Evolutionary conservation across 2,888 invertebrate species (phyloP).

Genomic region (Psylliodes chrysocephalus): DNA sequence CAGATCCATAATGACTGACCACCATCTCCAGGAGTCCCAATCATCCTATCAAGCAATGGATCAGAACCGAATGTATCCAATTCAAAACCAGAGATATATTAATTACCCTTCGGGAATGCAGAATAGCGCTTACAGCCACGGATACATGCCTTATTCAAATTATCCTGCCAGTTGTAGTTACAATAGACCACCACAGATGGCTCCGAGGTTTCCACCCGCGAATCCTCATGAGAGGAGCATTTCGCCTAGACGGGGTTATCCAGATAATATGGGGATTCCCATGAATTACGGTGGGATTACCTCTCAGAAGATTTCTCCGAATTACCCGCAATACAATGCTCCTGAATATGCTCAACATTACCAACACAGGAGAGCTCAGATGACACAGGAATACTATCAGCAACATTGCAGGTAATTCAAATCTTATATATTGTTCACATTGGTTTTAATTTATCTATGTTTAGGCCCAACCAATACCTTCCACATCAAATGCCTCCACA

Average conservation of each 20-base stretch:
- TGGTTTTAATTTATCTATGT: too few species aligned
- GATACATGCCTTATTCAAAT: constrained; percentile 37
- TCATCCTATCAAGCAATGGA: constrained; percentile 50
- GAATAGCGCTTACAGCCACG: constrained; percentile 40
- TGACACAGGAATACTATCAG: constrained; percentile 50
- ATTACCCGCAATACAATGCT: constrained; percentile 50
- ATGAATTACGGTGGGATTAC: constrained; percentile 51
- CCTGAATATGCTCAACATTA: constrained; percentile 58
- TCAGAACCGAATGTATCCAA: constrained; percentile 52
- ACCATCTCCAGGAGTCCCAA: constrained; percentile 56
- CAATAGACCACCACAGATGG: constrained; percentile 46
- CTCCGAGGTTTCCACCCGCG: constrained; percentile 44
- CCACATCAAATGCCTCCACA: constrained; percentile 49
- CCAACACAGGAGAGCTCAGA: constrained; percentile 50
- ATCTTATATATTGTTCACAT: not conserved
- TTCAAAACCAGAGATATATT: constrained; percentile 51
- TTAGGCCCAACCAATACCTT: constrained; percentile 48
- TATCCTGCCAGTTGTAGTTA: constrained; percentile 43
- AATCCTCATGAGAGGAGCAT: constrained; percentile 52
- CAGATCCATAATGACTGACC: constrained; percentile 58
- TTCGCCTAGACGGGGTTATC: constrained; percentile 54
- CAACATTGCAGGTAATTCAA: constrained; percentile 39
- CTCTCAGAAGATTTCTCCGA: constrained; percentile 53
- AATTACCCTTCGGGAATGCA: constrained; percentile 46
- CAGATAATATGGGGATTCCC: constrained; percentile 48